phyloP scores from a whole-genome alignment of 2,113 vertebrate genomes.

The Gymnarchus niloticus region DNA sequence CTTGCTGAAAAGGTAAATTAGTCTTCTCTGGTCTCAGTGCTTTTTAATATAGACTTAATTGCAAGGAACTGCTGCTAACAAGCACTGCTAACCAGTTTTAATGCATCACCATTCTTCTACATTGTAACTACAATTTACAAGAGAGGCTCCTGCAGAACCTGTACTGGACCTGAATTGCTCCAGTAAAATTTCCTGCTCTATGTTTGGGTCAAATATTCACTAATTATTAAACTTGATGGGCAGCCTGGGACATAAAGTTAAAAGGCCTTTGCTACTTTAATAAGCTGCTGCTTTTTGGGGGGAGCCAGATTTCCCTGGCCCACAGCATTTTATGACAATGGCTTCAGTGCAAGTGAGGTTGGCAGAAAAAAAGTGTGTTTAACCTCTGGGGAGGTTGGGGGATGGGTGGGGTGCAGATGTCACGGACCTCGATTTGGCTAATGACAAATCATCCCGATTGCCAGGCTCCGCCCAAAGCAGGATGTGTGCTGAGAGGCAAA shows the following conservation, averaged over 20 bases:
- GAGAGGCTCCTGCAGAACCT: neutral
- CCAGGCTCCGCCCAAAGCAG: neutral
- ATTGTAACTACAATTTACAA: neutral
- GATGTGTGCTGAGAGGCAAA: neutral
- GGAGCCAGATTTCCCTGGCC: neutral
- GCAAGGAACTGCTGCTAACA: neutral
- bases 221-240: no score
- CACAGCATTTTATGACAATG: neutral
- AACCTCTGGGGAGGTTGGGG: neutral
- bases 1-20: neutral
- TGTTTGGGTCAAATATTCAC: neutral
- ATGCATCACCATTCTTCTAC: no score
- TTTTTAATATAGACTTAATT: neutral
- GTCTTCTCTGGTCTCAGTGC: neutral
- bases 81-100: neutral
- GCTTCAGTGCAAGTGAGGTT: neutral
- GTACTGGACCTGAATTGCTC: neutral
- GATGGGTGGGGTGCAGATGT: no score
- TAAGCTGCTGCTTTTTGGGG: neutral
- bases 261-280: neutral
- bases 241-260: neutral
- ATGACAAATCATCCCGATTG: no score
- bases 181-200: neutral
- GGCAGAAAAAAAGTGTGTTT: neutral
- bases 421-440: no score